Base-by-base conservation (phyloP, 2,888 invertebrate species). In the Calameuta idolon region DNA sequence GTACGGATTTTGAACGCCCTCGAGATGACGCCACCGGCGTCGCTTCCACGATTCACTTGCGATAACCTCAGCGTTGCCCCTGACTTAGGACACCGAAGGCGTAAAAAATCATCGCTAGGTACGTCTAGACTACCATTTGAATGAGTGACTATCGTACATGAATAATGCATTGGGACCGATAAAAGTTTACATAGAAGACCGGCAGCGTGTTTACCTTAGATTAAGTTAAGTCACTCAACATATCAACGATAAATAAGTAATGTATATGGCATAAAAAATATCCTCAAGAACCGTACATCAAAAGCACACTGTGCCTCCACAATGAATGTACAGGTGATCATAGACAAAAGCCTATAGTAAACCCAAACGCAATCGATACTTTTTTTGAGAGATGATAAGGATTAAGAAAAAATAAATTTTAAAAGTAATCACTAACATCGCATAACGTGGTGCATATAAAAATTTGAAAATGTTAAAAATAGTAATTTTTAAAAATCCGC, bases 1-100 rank as follows among this genome's bases (percentile, higher is more conserved):
- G 80, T 80, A 73, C 77, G 82, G 71, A 84, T 84, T 85, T 81
- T 79, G 79, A 83, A 83, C 82, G 83, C 82, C 82, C 35, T 33
- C 37, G 55, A 31, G 78, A 71, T 69, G 73, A 81, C 81, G 86
- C 83, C 86, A 84, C 84, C 86, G 81, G 40, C 15, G 40, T 55
- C 4, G 40, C 40, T 55, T 55, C 23, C 23, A 9, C 40, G 40
- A 55, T 55, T 55, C 23, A 23, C 35, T 55, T 23, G 23, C 9
- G 23, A 55, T 55, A 15, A 55, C 55, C 55, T 55, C 5, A 55
- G 15, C 23, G 55, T 55, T 23, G 55, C 2, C 55, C 55, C 55
- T 55, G 55, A 55, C 55, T 23, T 55, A 9, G 23, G 23, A 23
- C 55, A 23, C 55, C 23, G 23, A 23, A 55, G 55, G 55, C 55